Conservation (phyloP, 2,113 vertebrate genomes). For the Pteruthius melanotis region DNA sequence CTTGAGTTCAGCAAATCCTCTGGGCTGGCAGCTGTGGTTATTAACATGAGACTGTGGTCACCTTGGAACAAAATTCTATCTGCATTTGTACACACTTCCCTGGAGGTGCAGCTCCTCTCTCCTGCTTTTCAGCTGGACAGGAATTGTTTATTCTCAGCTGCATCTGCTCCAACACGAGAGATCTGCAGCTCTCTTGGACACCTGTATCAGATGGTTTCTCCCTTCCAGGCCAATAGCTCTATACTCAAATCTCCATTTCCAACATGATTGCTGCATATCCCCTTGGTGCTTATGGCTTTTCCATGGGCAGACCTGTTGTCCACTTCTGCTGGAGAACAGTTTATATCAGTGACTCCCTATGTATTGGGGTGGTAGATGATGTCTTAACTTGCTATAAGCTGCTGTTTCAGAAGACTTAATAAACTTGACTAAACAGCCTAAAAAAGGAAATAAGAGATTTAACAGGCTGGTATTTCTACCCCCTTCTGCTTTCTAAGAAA, state of each 20-base stretch:
- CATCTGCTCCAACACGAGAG: neutral
- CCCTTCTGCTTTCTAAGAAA: conserved; percentile 67
- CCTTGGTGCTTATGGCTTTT: neutral
- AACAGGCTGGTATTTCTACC: conserved; percentile 46
- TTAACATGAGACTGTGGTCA: neutral
- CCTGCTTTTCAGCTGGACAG: neutral
- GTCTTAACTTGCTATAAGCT: neutral
- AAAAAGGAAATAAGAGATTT: conserved; percentile 49
- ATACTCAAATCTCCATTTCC: neutral
- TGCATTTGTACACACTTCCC: neutral
- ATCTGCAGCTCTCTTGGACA: neutral
- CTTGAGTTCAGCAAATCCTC: neutral
- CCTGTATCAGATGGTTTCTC: neutral
- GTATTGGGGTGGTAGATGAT: neutral
- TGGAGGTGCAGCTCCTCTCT: neutral
- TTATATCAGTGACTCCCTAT: neutral
- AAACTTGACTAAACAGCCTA: conserved; percentile 23
- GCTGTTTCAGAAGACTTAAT: conserved; percentile 56
- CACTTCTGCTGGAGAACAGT: neutral
- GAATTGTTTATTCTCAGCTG: neutral
- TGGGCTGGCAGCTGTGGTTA: neutral
- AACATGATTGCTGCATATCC: neutral
- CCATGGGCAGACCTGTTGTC: neutral
- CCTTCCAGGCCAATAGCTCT: neutral
- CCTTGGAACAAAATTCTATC: neutral